Conservation (phyloP, 2,888 invertebrate species). For the Salticus scenicus region DNA sequence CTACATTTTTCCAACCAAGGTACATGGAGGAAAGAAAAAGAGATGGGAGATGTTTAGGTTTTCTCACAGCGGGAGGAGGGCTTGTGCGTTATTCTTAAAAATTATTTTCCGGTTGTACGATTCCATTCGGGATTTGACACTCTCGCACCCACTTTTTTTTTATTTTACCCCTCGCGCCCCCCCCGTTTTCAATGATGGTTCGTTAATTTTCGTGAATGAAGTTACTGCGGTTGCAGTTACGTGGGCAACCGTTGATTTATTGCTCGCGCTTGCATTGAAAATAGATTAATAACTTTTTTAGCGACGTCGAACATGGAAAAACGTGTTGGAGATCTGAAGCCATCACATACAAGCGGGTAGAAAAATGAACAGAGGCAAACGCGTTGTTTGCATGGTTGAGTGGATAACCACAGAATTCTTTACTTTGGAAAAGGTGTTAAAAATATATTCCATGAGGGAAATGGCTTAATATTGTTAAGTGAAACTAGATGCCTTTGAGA, state of each 20-base stretch:
- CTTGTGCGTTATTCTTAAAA: slow-evolving; percentile 42
- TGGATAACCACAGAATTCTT: background rate
- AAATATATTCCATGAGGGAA: background rate
- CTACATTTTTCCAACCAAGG: background rate
- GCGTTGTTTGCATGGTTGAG: background rate
- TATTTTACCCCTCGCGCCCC: slow-evolving; percentile 27
- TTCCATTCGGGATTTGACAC: slow-evolving; percentile 44
- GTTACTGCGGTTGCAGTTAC: slow-evolving; percentile 38
- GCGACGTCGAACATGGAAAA: slow-evolving; percentile 2
- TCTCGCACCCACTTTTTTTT: background rate
- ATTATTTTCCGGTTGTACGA: slow-evolving; percentile 63
- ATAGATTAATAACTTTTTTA: slow-evolving; percentile 2
- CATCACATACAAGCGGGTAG: background rate
- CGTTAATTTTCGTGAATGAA: slow-evolving; percentile 54
- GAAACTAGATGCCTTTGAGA: background rate
- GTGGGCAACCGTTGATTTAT: background rate
- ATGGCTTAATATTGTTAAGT: background rate
- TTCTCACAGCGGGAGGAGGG: slow-evolving; percentile 42
- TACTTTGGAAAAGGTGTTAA: background rate
- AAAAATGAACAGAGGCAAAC: background rate
- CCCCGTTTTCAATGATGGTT: slow-evolving; percentile 32
- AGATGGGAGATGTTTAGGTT: slow-evolving; percentile 33
- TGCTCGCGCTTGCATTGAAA: background rate
- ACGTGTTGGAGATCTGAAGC: background rate
- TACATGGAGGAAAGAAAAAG: background rate